Percentiles rank a stretch among this genome's conserved stretches.
phyloP scores from a whole-genome alignment of 2,888 invertebrate genomes.

The Phasia obesa region DNA sequence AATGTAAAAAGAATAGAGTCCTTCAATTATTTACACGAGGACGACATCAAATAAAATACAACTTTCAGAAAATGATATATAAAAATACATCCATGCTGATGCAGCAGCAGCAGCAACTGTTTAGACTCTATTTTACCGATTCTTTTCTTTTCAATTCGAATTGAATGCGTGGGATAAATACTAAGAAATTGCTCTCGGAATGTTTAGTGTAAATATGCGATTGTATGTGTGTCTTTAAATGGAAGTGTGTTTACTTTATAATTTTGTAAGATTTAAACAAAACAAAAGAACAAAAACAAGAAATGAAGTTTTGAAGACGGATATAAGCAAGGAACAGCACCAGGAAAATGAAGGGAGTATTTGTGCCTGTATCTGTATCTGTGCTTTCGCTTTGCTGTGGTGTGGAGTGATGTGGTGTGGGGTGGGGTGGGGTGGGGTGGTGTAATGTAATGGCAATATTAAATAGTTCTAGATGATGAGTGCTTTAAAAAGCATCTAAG shows the following conservation, averaged over 20 bases:
- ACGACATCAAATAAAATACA: not conserved
- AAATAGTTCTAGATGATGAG: constrained; percentile 42
- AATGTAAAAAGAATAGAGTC: not conserved
- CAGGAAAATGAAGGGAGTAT: too few relatives aligned
- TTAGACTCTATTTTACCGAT: constrained; percentile 9
- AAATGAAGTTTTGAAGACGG: constrained; percentile 34
- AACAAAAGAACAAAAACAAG: constrained; percentile 16
- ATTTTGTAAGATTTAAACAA: constrained; percentile 60
- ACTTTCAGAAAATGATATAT: not conserved
- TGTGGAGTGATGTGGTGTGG: too few relatives aligned
- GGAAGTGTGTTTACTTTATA: constrained; percentile 59
- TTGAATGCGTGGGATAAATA: constrained; percentile 29
- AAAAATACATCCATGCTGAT: constrained; percentile 21
- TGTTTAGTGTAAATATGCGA: not conserved
- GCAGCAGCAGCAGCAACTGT: constrained; percentile 15
- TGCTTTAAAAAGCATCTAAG: constrained; percentile 2
- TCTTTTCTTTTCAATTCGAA: not conserved
- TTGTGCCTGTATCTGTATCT: not conserved
- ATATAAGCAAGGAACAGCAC: constrained; percentile 44
- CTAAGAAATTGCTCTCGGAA: too few relatives aligned
- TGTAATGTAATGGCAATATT: constrained; percentile 26
- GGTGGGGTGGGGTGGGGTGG: too few relatives aligned
- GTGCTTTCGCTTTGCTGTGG: not conserved
- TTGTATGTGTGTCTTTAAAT: not conserved
- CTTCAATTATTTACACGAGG: not conserved